Base-by-base conservation (phyloP, 2,113 vertebrate species). In the Nesogale talazaci region DNA sequence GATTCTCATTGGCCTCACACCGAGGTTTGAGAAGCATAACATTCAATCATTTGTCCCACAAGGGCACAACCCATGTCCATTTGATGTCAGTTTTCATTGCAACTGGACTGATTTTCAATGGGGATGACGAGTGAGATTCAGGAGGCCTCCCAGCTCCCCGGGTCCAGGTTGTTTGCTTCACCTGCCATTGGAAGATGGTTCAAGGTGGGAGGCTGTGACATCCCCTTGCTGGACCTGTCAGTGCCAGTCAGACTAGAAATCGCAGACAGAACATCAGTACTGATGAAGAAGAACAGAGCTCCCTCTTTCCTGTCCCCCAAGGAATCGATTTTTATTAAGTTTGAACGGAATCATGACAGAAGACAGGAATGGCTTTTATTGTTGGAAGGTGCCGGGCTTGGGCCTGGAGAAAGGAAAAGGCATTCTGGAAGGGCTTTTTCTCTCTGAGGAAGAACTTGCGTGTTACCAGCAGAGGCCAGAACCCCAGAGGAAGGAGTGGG, bases 391-490 rank as follows among this genome's bases (percentile, higher is more conserved):
- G 94, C 57, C 91, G 90, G 91, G 74, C 40, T 95, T 88, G n/a
- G 63, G 46, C 61, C 59, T 89, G 61, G 76, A 65, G 40, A 80
- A 38, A 78, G 76, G 63, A 90, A 86, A 70, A 80, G 20, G 70
- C 12, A 75, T 1, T 91, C 83, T 84, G 57, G 77, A 94, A 92
- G 61, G 57, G 31, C 57, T 70, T 86, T 92, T 95, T 22, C 67
- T 61, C 31, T 88, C 25, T 86, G 81, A 42, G 34, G 70, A 88
- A 93, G 61, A 93, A 10, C 65, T 89, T 10, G 74, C 2, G 0
- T 88, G 80, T 82, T 88, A 79, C 88, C 76, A 38, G 6, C 17
- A 63, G 63, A 89, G 52, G 34, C 59, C 12, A 9, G 65, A 70
- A 52, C 7, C 1, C 23, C 20, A 7, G 67, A 59, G 31, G 85